Percentiles rank a stretch among this genome's conserved stretches.
Evolutionary conservation across 64 coral and sea anemone species (phyloP).

Genomic region (Exaiptasia diaphana): DNA sequence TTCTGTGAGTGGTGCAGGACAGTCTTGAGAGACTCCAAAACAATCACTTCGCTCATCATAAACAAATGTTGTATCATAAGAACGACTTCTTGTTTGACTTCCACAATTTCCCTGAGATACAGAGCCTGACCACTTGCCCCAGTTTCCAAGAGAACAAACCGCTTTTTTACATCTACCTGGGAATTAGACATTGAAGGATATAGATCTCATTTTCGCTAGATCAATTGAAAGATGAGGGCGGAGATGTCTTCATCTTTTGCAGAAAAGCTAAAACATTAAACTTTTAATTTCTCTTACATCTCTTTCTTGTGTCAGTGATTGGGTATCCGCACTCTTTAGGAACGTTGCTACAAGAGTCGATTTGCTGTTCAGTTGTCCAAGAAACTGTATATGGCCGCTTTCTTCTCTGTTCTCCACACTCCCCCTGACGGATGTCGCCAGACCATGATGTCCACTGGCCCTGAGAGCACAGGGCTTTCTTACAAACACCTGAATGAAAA

Average conservation of each 20-base stretch:
- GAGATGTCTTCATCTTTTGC: too few relatives aligned
- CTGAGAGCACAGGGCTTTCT: slow-evolving; percentile 46
- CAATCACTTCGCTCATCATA: slow-evolving; percentile 24
- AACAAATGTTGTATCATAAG: neutral
- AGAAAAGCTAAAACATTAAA: too few relatives aligned
- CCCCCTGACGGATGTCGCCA: slow-evolving; percentile 18
- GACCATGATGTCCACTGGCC: slow-evolving; percentile 70
- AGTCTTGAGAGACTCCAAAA: neutral
- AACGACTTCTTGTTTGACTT: slow-evolving; percentile 10
- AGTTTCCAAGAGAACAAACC: slow-evolving; percentile 37
- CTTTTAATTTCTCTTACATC: too few relatives aligned
- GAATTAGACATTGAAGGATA: too few relatives aligned
- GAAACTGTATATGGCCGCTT: slow-evolving; percentile 40
- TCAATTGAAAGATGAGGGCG: too few relatives aligned
- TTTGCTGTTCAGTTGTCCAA: neutral
- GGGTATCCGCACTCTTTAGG: slow-evolving; percentile 16
- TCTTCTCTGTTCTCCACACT: slow-evolving; percentile 55
- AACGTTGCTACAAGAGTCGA: slow-evolving; percentile 39
- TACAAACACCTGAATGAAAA: slow-evolving; percentile 52
- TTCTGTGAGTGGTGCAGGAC: neutral
- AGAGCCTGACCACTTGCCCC: slow-evolving; percentile 59
- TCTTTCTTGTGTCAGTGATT: slow-evolving; percentile 38
- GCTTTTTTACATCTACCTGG: slow-evolving; percentile 64
- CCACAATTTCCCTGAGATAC: slow-evolving; percentile 17
- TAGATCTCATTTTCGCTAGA: too few relatives aligned